Base-by-base conservation (phyloP, 2,888 invertebrate species). In the Marronus borbonicus region DNA sequence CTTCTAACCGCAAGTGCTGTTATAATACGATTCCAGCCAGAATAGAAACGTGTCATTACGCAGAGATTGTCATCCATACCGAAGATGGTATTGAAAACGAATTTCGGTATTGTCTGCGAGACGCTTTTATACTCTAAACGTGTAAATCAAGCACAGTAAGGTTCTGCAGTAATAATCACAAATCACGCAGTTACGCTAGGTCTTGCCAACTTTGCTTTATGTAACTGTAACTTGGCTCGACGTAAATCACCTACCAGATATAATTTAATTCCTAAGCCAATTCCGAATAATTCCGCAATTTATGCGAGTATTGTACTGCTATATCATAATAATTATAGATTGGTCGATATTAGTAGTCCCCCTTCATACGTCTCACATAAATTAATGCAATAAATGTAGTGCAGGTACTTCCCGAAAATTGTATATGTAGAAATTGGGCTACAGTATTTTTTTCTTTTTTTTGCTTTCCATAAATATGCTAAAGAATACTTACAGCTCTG, bases 181-280 rank as follows among this genome's bases (percentile, higher is more conserved):
- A 74, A 74, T 74, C 72, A 74, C 60, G 49, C 58, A 74, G 60
- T 60, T 60, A 62, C 72, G 60, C 44, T 49, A 60, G 72, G 39
- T 74, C 72, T 74, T 74, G 72, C 72, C 60, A 74, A 74, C 60
- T 60, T 74, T 74, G 60, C 72, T 74, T 74, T 74, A 74, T 60
- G 70, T 17, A 36, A 70, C 55, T 70, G 24, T 60, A 60, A 60
- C 62, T 74, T 74, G 44, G 72, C 44, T 60, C 39, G 39, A 60
- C 62, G 60, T 74, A 74, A 74, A 74, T 74, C 60, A 74, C 39
- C 24, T 10, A 24, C 12, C 44, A 68, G 50, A 50, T 68, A 50
- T 68, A 68, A 68, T 68, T 68, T 68, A 68, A 68, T 50, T 28
- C n/a, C 17, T 68, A 68, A 49, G 28, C 50, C 50, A 8, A 50